phyloP scores from a whole-genome alignment of 1,140 invertebrate species.

The Aphelenchoides fujianensis region DNA sequence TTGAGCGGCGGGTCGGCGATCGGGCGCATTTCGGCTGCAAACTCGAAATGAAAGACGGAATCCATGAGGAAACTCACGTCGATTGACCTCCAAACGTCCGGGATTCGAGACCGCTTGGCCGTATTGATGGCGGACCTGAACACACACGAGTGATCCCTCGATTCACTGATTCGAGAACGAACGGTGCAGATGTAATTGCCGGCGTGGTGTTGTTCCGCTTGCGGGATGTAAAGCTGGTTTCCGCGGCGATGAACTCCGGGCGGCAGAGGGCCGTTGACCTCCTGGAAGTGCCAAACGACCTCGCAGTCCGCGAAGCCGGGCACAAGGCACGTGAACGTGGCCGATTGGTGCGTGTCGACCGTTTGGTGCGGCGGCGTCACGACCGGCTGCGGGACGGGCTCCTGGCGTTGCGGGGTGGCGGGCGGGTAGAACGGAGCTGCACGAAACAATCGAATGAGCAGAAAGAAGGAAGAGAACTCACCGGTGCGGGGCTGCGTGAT shows the following conservation, averaged over 20 bases:
- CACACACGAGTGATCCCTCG: neutral
- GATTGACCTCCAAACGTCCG: constrained; percentile 54
- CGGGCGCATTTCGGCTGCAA: constrained; percentile 45
- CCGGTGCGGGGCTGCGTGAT: constrained; percentile 5
- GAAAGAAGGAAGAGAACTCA: neutral
- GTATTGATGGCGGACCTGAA: constrained; percentile 39
- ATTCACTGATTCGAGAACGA: neutral
- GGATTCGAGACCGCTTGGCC: constrained; percentile 56
- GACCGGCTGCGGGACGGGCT: constrained; percentile 52
- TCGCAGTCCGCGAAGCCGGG: constrained; percentile 60
- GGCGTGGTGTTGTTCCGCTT: constrained; percentile 49
- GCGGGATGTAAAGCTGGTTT: constrained; percentile 57
- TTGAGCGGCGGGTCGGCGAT: constrained; percentile 56
- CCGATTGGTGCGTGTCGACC: constrained; percentile 55
- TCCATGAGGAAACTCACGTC: constrained; percentile 35
- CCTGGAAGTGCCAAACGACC: constrained; percentile 60
- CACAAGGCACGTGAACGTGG: constrained; percentile 56
- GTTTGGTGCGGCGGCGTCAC: constrained; percentile 57
- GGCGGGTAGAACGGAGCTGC: neutral
- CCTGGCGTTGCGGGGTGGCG: constrained; percentile 28
- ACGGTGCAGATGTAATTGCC: constrained; percentile 60
- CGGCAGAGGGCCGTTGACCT: constrained; percentile 54
- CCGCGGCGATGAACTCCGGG: constrained; percentile 55
- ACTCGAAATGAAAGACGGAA: neutral
- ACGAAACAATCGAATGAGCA: constrained; percentile 19